Evolutionary conservation across 2,888 invertebrate species (phyloP), one percentile per base, ranked within the genome.

Genomic region (Himalopsyche anomala): DNA sequence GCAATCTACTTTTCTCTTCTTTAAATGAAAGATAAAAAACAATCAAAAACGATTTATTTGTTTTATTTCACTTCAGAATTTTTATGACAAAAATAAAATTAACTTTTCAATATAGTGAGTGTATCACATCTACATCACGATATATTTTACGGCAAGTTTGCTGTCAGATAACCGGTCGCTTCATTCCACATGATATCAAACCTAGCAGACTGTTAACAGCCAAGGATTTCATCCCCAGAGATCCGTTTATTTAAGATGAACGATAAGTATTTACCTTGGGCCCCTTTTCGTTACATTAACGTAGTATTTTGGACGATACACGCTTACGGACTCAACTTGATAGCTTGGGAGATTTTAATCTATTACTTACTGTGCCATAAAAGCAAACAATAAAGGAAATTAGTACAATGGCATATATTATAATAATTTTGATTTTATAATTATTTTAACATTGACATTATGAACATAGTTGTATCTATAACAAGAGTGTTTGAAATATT

Each of bases 201-300:
- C 42, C 80, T 86, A 85, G 85, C 85, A 86, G 87, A 86, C 87
- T 86, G 87, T 87, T 83, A 87, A 84, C 81, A 54, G 54, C 38
- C 69, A 80, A 80, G 81, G 62, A 82, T 83, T 62, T 82, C 81
- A 54, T 83, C 84, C 84, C 85, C 28, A 74, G 83, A 85, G 87
- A 81, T 84, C 80, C 80, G 82, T 83, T 85, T 84, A 87, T 80
- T 82, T 80, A 80, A 86, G 87, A 87, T 84, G 74, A 80, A 80
- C 81, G 86, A 84, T 86, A 87, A 82, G 82, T 84, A 84, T 86
- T 83, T 86, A 81, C 84, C 80, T 84, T 80, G 80, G 80, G 79
- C 54, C 56, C 84, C 54, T 74, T 83, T 79, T 84, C 55, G 79
- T 45, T 83, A 51, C 62, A 62, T 62, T 62, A 62, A 62, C 62